phyloP scores from a whole-genome alignment of 2,113 vertebrate genomes.

The Ramphastos sulfuratus region DNA sequence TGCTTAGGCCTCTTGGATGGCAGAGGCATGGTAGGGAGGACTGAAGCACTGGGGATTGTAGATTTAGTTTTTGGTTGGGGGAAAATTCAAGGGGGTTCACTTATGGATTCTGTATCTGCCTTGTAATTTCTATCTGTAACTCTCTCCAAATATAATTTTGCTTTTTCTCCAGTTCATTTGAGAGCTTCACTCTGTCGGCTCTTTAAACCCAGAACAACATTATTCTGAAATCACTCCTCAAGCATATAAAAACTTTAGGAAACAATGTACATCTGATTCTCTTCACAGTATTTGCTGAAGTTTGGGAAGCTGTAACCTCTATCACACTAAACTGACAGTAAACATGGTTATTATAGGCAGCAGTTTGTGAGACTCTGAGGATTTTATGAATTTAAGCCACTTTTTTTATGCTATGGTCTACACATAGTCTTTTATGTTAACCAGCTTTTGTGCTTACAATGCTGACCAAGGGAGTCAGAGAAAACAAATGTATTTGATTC shows the following conservation, averaged over 20 bases:
- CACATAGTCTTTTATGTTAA: background rate
- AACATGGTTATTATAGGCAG: background rate
- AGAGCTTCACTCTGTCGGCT: no score
- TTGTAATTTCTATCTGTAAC: no score
- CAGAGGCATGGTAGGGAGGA: no score
- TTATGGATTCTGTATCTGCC: no score
- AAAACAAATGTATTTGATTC: background rate
- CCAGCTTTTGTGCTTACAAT: background rate
- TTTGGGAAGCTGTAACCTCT: background rate
- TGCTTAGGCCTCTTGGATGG: no score
- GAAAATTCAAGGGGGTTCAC: no score
- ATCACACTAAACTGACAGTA: background rate
- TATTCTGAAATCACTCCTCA: background rate
- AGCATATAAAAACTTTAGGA: background rate
- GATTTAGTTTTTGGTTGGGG: no score
- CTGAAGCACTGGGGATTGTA: no score
- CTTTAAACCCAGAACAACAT: background rate
- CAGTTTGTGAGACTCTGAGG: background rate
- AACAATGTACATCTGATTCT: background rate
- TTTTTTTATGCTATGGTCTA: background rate
- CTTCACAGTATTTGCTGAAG: background rate
- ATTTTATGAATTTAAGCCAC: background rate
- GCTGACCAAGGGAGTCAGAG: background rate
- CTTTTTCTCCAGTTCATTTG: no score
- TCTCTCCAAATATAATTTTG: no score